phyloP scores from a whole-genome alignment of 2,113 vertebrate species.

The Notiomystis cincta region DNA sequence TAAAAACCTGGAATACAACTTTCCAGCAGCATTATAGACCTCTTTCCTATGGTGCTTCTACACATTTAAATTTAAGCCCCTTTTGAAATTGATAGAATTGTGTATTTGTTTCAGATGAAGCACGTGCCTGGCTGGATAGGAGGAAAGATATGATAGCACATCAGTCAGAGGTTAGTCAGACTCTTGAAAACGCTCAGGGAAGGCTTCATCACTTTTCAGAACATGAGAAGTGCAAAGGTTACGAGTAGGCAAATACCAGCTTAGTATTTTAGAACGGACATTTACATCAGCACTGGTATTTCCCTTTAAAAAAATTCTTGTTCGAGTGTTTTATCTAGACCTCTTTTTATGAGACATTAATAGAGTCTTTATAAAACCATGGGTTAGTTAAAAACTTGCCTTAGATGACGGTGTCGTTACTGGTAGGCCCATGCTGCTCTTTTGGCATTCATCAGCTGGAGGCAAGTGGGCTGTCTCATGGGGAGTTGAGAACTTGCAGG shows the following conservation, averaged over 20 bases:
- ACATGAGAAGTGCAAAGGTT: not conserved
- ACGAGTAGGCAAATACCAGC: not conserved
- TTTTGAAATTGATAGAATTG: not conserved
- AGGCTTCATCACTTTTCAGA: not conserved
- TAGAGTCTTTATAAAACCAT: not conserved
- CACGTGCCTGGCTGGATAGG: rapidly evolving
- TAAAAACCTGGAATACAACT: not conserved
- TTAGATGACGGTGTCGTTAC: not conserved
- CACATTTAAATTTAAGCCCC: not conserved
- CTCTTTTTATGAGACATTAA: not conserved
- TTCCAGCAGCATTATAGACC: not conserved
- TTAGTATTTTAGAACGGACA: not conserved
- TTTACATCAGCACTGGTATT: not conserved
- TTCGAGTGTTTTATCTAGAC: not conserved
- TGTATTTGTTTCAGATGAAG: not conserved
- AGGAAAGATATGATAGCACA: not conserved
- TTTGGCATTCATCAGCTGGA: slow-evolving; percentile 31
- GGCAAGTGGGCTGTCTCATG: not conserved
- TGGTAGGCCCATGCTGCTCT: not conserved
- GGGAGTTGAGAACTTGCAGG: slow-evolving; percentile 34
- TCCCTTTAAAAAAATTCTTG: not conserved
- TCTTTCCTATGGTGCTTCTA: not conserved
- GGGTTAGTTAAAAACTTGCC: slow-evolving; percentile 24
- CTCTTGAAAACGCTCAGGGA: not conserved
- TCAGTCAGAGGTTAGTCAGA: not conserved